Evolutionary conservation across 1,140 invertebrate species (phyloP).

Genomic region (Zaprionus ghesquierei): DNA sequence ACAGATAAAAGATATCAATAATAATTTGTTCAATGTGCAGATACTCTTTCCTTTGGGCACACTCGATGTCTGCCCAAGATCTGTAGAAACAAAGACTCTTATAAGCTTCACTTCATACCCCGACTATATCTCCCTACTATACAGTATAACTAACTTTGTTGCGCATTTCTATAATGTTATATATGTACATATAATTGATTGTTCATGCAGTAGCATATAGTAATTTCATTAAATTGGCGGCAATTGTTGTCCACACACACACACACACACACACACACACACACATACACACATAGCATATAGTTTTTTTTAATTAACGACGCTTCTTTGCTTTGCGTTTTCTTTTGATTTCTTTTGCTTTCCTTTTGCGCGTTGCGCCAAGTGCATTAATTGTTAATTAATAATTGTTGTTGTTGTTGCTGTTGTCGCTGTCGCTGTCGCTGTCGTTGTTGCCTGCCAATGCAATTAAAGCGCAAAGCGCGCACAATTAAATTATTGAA

Average conservation of each 20-base stretch:
- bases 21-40: too few relatives aligned
- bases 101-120: too few relatives aligned
- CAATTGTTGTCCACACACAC: conserved; percentile 30
- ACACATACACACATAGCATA: background rate
- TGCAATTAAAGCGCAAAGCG: conserved; percentile 70
- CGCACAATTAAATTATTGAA: conserved; percentile 70
- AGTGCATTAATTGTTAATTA: conserved; percentile 75
- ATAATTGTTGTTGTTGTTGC: conserved; percentile 46
- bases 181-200: too few relatives aligned
- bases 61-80: too few relatives aligned
- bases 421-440: conserved; percentile 4
- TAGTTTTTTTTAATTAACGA: conserved; percentile 69
- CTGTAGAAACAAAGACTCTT: too few relatives aligned
- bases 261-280: too few relatives aligned
- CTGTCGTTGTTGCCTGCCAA: conserved; percentile 33
- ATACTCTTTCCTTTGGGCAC: too few relatives aligned
- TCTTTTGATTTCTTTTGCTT: conserved; percentile 32
- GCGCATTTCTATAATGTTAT: too few relatives aligned
- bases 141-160: too few relatives aligned
- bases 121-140: too few relatives aligned
- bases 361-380: conserved; percentile 35
- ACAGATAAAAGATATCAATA: too few relatives aligned
- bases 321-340: conserved; percentile 28
- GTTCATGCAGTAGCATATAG: too few relatives aligned
- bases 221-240: conserved; percentile 66